Base-by-base conservation (phyloP, 1,140 invertebrate species). In the Ooceraea biroi region DNA sequence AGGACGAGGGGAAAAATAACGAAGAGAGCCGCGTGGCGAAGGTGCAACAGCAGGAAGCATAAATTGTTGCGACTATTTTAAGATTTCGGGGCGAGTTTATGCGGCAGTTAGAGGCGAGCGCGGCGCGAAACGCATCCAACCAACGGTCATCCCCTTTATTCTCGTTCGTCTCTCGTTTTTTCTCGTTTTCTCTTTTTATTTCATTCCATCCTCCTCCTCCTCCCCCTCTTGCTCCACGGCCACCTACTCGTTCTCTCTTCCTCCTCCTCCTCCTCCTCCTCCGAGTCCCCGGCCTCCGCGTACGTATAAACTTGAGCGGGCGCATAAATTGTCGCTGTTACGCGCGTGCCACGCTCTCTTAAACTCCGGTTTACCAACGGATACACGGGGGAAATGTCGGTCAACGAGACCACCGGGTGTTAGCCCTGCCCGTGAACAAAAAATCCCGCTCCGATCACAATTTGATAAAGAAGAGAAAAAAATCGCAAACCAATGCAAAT, bases 81-180 rank as follows among this genome's bases (percentile, higher is more conserved):
- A 91, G 90, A 91, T 91, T 86, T 91, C 89, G 90, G 90, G 86
- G 85, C 82, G 87, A 91, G 88, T 91, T 91, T 91, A 91, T 88
- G 88, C 87, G 22, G 89, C 85, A 88, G 86, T 91, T 91, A 83
- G 76, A 77, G 72, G 85, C 50, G 82, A 63, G 48, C 76, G 25
- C 55, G 72, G 83, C 82, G 83, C 82, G 52, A 83, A 86, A 88
- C 84, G 83, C 74, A 55, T 80, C 46, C 77, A 52, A 82, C 30
- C 77, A 52, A 82, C 72, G 69, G 72, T 76, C 61, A 82, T 78
- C 66, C 69, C 82, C 82, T 66, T 78, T 82, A 82, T 83, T 86
- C 77, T 83, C 71, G 46, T 82, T 73, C 25, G 68, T 63, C 41
- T 48, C 78, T 71, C 78, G 68, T 72, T 72, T 80, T 82, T 77